Percentiles rank a stretch among this genome's conserved stretches.
These are phyloP conservation scores for Sternotherus odoratus DNA, from an alignment of 2,797 vertebrate genomes.

Conservation along the genomic window DNA sequence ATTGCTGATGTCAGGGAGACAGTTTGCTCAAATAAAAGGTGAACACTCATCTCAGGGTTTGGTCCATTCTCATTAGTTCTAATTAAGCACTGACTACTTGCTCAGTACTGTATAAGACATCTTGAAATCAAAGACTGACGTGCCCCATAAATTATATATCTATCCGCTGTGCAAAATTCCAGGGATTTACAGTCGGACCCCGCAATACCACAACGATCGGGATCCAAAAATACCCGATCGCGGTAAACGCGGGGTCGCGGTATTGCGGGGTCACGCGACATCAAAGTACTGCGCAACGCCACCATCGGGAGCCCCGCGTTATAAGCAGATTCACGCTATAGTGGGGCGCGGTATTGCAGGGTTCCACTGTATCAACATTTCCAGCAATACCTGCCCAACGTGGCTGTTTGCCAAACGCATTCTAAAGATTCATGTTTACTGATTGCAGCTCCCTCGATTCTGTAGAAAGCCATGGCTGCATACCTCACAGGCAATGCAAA, in stretches of 20 bases:
- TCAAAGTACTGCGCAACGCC: too few species aligned
- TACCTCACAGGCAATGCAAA: accelerated
- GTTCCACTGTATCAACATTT: not conserved
- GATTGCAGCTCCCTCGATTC: not conserved
- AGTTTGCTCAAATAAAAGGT: not conserved
- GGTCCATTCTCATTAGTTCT: not conserved
- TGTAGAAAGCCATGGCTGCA: not conserved
- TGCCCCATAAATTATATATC: not conserved
- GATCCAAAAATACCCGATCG: too few species aligned
- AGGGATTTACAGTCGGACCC: too few species aligned
- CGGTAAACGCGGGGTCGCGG: too few species aligned
- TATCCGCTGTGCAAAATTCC: not conserved
- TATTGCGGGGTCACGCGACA: too few species aligned
- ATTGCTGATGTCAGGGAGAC: not conserved
- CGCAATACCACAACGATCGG: too few species aligned
- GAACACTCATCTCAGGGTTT: not conserved
- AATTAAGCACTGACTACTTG: not conserved
- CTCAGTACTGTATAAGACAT: not conserved
- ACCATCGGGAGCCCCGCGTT: too few species aligned
- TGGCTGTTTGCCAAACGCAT: not conserved
- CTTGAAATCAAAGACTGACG: not conserved
- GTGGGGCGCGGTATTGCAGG: too few species aligned
- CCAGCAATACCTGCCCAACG: not conserved
- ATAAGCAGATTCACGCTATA: too few species aligned
- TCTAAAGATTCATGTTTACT: accelerated